These are phyloP conservation scores for Oreonectes daqikongensis DNA, from an alignment of 2,797 vertebrate species.

Conservation along the genomic window DNA sequence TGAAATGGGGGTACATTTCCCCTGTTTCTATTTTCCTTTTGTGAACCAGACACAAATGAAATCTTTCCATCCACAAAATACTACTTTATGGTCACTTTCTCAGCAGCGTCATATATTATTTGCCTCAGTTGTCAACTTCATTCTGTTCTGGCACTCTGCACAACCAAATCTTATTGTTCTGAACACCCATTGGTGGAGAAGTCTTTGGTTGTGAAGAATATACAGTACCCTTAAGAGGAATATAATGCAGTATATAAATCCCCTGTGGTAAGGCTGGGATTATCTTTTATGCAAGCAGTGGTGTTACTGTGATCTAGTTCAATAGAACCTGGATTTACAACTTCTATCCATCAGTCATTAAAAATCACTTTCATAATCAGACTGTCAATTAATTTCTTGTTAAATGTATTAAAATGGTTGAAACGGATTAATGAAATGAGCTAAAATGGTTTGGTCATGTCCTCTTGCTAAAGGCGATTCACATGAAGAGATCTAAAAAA, in stretches of 20 bases:
- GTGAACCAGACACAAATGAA: constrained; percentile 1
- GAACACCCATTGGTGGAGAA: not conserved
- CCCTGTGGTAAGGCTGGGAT: not conserved
- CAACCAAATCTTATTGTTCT: constrained; percentile 19
- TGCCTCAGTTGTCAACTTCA: not conserved
- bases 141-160: not conserved
- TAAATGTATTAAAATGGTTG: not conserved
- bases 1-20: constrained; percentile 25
- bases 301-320: not conserved
- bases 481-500: not conserved
- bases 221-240: not conserved
- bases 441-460: not conserved
- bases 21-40: constrained; percentile 3
- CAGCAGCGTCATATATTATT: constrained; percentile 2
- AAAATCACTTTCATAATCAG: not conserved
- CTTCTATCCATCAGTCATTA: not conserved
- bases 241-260: constrained; percentile 15
- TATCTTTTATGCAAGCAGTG: not conserved
- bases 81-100: constrained; percentile 5
- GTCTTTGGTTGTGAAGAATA: not conserved
- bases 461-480: not conserved
- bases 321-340: not conserved
- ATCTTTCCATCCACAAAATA: constrained; percentile 18
- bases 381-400: not conserved
- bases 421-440: not conserved